These are phyloP conservation scores for Psophia crepitans DNA, from an alignment of 2,113 vertebrate genomes.

Conservation along the genomic window DNA sequence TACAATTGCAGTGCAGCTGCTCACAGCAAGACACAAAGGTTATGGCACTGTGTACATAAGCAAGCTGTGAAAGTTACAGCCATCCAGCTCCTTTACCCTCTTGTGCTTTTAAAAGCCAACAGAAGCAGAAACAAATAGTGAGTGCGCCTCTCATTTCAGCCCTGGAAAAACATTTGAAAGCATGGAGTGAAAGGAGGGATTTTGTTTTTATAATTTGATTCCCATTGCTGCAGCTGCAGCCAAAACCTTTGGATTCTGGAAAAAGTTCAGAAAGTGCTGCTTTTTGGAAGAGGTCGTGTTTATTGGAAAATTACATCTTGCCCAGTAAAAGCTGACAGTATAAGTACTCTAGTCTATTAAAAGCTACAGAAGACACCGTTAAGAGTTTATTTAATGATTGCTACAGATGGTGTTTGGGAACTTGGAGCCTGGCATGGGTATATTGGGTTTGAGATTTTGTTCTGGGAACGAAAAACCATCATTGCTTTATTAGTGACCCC, in stretches of 20 bases:
- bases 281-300: slow-evolving; percentile 63
- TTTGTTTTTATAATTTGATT: slow-evolving; percentile 72
- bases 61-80: slow-evolving; percentile 73
- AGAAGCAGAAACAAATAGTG: slow-evolving; percentile 72
- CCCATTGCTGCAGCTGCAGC: slow-evolving; percentile 67
- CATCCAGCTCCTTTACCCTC: slow-evolving; percentile 59
- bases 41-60: slow-evolving; percentile 67
- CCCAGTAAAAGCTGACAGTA: slow-evolving; percentile 64
- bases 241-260: slow-evolving; percentile 66
- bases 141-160: slow-evolving; percentile 41
- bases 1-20: slow-evolving; percentile 69
- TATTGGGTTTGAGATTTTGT: not conserved
- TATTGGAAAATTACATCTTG: slow-evolving; percentile 72
- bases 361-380: slow-evolving; percentile 55
- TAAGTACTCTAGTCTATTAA: slow-evolving; percentile 64
- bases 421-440: not conserved
- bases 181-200: slow-evolving; percentile 59
- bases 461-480: not conserved
- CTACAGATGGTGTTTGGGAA: slow-evolving; percentile 43
- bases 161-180: slow-evolving; percentile 69
- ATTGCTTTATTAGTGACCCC: not conserved
- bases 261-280: slow-evolving; percentile 69
- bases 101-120: slow-evolving; percentile 69
- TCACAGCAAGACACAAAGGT: slow-evolving; percentile 72
- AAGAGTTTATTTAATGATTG: slow-evolving; percentile 57